Conservation (phyloP, 2,113 vertebrate species). For the Fregata magnificens region DNA sequence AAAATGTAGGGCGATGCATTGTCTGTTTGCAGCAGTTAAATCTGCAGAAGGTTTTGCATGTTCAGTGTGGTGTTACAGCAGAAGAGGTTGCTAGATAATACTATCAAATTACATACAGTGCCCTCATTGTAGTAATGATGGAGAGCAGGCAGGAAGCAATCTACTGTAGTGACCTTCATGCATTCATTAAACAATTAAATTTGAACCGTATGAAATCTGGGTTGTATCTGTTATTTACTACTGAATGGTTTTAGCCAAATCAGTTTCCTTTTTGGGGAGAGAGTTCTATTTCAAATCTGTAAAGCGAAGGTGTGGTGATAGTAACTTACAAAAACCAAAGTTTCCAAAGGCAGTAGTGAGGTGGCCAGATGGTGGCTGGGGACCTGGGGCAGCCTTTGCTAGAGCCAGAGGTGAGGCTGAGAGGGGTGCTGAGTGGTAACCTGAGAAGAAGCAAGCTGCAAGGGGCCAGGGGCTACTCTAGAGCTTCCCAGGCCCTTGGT, state of each 20-base stretch:
- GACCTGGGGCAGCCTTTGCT: neutral
- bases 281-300: neutral
- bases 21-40: neutral
- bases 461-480: fast-evolving
- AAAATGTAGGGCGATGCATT: neutral
- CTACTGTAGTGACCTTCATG: neutral
- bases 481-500: neutral
- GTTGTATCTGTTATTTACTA: neutral
- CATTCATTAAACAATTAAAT: neutral
- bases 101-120: neutral
- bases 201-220: neutral
- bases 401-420: neutral
- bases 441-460: neutral
- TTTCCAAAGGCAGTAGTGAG: neutral
- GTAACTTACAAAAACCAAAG: neutral
- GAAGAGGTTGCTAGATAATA: neutral
- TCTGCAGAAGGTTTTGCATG: neutral
- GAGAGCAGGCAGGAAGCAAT: neutral
- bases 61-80: neutral
- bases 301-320: neutral
- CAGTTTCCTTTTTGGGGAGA: neutral
- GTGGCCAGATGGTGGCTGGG: neutral
- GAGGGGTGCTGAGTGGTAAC: neutral
- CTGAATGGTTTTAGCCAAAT: neutral
- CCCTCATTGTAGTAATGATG: neutral